A percentile compares a stretch with the other conserved stretches of the same genome.
Conservation (phyloP, 2,888 invertebrate species). For the Tromatobia lineatoria region DNA sequence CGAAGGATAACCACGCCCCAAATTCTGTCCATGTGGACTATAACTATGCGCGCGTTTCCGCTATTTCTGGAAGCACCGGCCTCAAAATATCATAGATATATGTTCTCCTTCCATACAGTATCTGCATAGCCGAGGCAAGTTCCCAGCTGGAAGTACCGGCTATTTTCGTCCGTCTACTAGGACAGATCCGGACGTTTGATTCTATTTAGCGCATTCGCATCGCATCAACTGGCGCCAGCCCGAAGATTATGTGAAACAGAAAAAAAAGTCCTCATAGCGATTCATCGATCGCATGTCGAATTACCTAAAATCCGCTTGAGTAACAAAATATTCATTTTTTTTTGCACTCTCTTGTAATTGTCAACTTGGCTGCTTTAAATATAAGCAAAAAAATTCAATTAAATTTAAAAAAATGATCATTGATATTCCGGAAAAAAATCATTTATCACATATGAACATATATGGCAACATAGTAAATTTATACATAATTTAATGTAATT, state of each 20-base stretch:
- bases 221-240: conserved; percentile 33
- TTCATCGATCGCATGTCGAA: not conserved
- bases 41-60: conserved; percentile 41
- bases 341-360: not conserved
- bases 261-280: conserved; percentile 4
- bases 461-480: too few relatives aligned
- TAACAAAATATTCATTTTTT: too few relatives aligned
- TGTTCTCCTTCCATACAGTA: conserved; percentile 31
- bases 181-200: conserved; percentile 63
- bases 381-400: not conserved
- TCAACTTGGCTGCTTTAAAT: not conserved
- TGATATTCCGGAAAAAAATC: too few relatives aligned
- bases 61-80: conserved; percentile 78
- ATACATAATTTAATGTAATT: too few relatives aligned
- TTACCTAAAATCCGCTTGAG: not conserved
- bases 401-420: too few relatives aligned
- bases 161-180: conserved; percentile 80
- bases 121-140: conserved; percentile 34
- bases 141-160: conserved; percentile 78
- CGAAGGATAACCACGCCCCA: conserved; percentile 56
- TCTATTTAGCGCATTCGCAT: conserved; percentile 48
- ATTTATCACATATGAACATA: too few relatives aligned
- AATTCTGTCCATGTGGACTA: conserved; percentile 68
- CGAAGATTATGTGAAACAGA: not conserved
- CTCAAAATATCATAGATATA: conserved; percentile 74